A percentile compares a stretch with the other conserved stretches of the same genome.
Evolutionary conservation across 2,797 vertebrate species (phyloP).

Genomic region (Vireo griseus): DNA sequence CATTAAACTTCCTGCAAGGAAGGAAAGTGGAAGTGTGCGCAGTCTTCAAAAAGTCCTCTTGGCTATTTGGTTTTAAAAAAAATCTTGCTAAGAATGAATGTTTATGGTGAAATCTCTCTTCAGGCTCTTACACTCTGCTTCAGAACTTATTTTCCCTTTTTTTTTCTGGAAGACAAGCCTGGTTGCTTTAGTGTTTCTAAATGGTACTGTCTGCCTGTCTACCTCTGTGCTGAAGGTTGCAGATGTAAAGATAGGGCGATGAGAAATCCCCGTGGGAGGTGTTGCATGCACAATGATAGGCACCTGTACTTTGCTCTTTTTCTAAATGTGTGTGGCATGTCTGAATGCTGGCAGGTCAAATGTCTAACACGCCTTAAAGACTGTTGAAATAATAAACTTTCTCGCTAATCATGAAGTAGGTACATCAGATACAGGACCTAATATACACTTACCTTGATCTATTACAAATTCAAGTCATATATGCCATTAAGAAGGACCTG

Average conservation of each 20-base stretch:
- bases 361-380: not conserved
- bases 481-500: not conserved
- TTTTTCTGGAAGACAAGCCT: not conserved
- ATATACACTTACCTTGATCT: not conserved
- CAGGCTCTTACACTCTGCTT: not conserved
- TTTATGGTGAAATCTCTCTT: not conserved
- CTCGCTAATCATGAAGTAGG: not conserved
- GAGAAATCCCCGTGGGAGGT: not conserved
- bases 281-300: not conserved
- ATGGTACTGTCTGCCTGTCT: not conserved
- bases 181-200: not conserved
- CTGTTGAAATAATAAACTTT: not conserved
- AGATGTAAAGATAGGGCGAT: not conserved
- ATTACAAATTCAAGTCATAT: not conserved
- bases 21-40: not conserved
- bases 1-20: not conserved
- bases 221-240: not conserved
- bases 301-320: not conserved
- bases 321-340: not conserved
- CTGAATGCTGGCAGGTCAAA: not conserved
- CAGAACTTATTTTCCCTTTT: not conserved
- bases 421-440: not conserved
- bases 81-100: not conserved
- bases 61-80: not conserved
- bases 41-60: not conserved